These are phyloP conservation scores for Drosophila falleni DNA, from an alignment of 2,888 invertebrate species.

Conservation along the genomic window DNA sequence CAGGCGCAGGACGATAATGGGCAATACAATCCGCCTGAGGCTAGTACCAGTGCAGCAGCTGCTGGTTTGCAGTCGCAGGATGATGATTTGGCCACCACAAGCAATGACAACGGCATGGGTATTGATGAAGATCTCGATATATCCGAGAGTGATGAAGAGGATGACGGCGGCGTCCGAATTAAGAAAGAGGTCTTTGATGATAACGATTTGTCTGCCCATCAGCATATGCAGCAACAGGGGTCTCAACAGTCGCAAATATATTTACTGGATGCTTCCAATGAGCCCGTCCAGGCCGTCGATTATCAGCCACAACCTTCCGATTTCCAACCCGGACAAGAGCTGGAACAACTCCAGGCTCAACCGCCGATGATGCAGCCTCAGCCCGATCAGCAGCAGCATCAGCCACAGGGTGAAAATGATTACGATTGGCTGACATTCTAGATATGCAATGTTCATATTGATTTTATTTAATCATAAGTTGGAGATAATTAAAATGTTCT, in stretches of 20 bases:
- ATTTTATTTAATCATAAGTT: slow-evolving; percentile 12
- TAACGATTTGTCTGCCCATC: slow-evolving; percentile 32
- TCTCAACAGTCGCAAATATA: slow-evolving; percentile 56
- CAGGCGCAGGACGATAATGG: slow-evolving; percentile 70
- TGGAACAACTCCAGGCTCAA: slow-evolving; percentile 45
- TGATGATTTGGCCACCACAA: slow-evolving; percentile 76
- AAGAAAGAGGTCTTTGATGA: slow-evolving; percentile 73
- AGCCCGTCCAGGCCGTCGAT: slow-evolving; percentile 49
- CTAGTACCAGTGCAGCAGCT: slow-evolving; percentile 58
- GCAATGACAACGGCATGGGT: slow-evolving; percentile 87
- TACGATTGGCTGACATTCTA: slow-evolving; percentile 82
- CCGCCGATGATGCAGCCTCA: slow-evolving; percentile 34
- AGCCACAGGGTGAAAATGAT: slow-evolving; percentile 66
- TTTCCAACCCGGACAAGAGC: slow-evolving; percentile 36
- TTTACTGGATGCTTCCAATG: slow-evolving; percentile 57
- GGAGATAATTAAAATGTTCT: not conserved
- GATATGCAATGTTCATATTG: slow-evolving; percentile 35
- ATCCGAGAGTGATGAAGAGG: slow-evolving; percentile 90
- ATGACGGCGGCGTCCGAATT: slow-evolving; percentile 67
- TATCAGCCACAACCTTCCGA: slow-evolving; percentile 43
- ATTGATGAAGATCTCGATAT: slow-evolving; percentile 91
- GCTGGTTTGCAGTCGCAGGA: slow-evolving; percentile 39
- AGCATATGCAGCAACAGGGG: slow-evolving; percentile 25
- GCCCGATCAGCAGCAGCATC: slow-evolving; percentile 36
- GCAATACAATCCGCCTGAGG: slow-evolving; percentile 56